Conservation (phyloP, 2,113 vertebrate species). For the Mola mola region DNA sequence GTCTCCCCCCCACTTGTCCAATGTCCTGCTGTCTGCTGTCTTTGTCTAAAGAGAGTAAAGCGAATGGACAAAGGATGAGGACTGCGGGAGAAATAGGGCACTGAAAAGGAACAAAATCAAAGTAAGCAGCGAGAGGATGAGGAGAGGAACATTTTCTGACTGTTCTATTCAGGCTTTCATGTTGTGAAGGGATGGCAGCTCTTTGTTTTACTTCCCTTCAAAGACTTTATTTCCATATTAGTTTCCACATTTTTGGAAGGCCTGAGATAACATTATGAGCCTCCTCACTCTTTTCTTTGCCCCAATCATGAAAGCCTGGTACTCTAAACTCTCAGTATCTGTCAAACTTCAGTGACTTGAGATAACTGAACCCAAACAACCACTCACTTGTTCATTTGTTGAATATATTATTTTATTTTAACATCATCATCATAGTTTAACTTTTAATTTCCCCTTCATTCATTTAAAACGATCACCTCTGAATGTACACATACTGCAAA, state of each 20-base stretch:
- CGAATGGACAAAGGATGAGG: too few species aligned
- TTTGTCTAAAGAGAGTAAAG: too few species aligned
- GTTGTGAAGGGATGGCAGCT: conserved; percentile 38
- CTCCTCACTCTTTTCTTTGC: conserved; percentile 22
- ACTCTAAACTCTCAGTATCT: neutral
- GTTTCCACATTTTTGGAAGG: conserved; percentile 14
- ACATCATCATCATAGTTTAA: conserved; percentile 81
- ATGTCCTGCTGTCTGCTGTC: too few species aligned
- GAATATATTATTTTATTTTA: conserved; percentile 87
- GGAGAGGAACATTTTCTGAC: conserved; percentile 27
- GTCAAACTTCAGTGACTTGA: neutral
- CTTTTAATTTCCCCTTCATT: conserved; percentile 82
- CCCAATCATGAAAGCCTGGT: conserved; percentile 25
- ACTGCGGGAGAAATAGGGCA: neutral
- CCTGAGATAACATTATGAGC: conserved; percentile 21
- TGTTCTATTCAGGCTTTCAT: conserved; percentile 47
- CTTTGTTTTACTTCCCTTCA: conserved; percentile 54
- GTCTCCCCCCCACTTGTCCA: neutral
- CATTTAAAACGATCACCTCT: conserved; percentile 85
- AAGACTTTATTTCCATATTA: conserved; percentile 37
- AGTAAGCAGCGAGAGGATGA: conserved; percentile 38
- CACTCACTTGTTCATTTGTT: conserved; percentile 56
- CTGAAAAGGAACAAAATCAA: conserved; percentile 33
- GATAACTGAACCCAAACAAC: conserved; percentile 4
- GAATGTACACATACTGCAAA: conserved; percentile 87